phyloP scores from a whole-genome alignment of 2,888 invertebrate species.

The Globia sparganii region DNA sequence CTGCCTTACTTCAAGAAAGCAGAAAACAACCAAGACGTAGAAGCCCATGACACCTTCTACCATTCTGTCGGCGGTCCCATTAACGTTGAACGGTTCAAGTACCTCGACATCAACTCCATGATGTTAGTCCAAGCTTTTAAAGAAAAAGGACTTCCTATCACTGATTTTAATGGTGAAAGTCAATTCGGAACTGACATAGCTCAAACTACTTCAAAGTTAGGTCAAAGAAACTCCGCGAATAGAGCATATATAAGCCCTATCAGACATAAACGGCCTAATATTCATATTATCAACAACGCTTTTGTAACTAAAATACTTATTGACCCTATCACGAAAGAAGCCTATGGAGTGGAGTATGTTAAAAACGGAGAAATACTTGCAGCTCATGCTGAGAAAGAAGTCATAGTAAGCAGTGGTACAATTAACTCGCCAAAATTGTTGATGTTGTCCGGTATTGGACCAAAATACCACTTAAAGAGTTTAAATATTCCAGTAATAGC shows the following conservation, averaged over 20 bases:
- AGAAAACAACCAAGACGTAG: slow-evolving; percentile 91
- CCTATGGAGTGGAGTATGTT: slow-evolving; percentile 83
- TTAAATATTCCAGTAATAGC: slow-evolving; percentile 90
- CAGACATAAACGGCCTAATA: slow-evolving; percentile 87
- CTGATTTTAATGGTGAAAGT: slow-evolving; percentile 90
- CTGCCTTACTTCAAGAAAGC: slow-evolving; percentile 93
- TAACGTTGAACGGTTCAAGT: slow-evolving; percentile 92
- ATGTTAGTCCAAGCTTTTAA: slow-evolving; percentile 91
- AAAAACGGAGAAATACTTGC: slow-evolving; percentile 83
- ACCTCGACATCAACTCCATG: slow-evolving; percentile 90
- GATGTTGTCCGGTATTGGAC: slow-evolving; percentile 93
- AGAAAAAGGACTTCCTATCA: slow-evolving; percentile 91
- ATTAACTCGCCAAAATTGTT: slow-evolving; percentile 92
- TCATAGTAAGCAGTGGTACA: slow-evolving; percentile 91
- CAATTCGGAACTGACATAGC: slow-evolving; percentile 91
- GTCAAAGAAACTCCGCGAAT: slow-evolving; percentile 91
- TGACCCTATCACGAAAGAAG: slow-evolving; percentile 88
- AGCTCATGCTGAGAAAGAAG: slow-evolving; percentile 90
- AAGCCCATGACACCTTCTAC: slow-evolving; percentile 88
- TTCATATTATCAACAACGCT: slow-evolving; percentile 88
- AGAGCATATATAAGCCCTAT: slow-evolving; percentile 92
- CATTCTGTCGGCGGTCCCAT: slow-evolving; percentile 92
- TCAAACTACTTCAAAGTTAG: slow-evolving; percentile 91
- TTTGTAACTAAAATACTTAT: slow-evolving; percentile 91
- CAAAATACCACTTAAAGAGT: slow-evolving; percentile 87